Evolutionary conservation across 2,113 vertebrate species (phyloP).

Genomic region (Tragulus kanchil): DNA sequence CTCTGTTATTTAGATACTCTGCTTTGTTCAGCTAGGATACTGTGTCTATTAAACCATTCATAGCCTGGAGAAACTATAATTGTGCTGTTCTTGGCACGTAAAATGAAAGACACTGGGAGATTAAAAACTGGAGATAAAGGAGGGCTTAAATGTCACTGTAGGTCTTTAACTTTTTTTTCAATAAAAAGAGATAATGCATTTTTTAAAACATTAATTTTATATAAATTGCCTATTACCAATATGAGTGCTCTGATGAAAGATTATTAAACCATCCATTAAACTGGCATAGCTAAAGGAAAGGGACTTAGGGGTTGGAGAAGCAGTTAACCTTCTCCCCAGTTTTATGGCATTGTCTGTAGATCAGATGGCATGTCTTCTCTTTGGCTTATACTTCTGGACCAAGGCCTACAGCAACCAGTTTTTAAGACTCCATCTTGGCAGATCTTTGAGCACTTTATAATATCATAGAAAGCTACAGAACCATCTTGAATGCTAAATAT

Average conservation of each 20-base stretch:
- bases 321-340: neutral
- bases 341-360: neutral
- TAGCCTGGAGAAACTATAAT: constrained; percentile 18
- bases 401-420: neutral
- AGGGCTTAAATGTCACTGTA: constrained; percentile 21
- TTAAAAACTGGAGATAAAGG: neutral
- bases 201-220: neutral
- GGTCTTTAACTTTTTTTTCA: constrained; percentile 32
- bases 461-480: neutral
- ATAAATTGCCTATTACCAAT: constrained; percentile 30
- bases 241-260: neutral
- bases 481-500: neutral
- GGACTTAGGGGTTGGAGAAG: neutral
- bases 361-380: neutral
- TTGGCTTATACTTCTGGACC: neutral
- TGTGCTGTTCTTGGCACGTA: neutral
- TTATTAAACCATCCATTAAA: neutral
- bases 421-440: neutral
- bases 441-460: neutral
- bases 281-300: neutral
- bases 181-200: constrained; percentile 39
- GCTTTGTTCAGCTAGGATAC: constrained; percentile 26
- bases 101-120: constrained; percentile 39
- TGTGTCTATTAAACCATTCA: neutral
- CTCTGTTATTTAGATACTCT: constrained; percentile 43